Evolutionary conservation across 37 sponge, comb jelly and placozoan genomes (phyloP), one percentile per base, ranked within the genome.

Genomic region (Crambe crambe): DNA sequence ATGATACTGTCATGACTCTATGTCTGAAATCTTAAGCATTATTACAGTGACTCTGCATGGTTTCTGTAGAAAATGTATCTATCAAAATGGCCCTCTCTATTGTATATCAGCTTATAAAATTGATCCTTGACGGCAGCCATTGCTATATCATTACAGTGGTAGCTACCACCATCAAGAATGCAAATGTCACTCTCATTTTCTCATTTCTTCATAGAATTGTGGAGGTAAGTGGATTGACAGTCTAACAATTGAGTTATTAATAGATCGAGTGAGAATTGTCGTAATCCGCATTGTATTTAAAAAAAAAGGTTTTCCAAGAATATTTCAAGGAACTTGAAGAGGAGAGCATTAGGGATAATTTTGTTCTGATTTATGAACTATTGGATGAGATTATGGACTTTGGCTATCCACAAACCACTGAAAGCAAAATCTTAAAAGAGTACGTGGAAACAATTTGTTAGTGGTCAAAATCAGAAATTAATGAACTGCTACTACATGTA

Each of bases 391-490:
- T 97, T 26, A 95, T 97, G 95, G 98, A 97, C 83, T 97, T 95
- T 88, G 98, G 98, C 26, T 97, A 97, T 72, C 98, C 98, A 22
- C 98, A 97, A 69, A 95, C 96, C 25, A 97, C 98, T 31, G 98
- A 97, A 79, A 86, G 89, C 80, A 95, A 95, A 83, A 93, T 97
- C 3, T 80, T 97, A 17, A 89, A 95, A 73, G 96, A 97, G 93
- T 96, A 64, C 73, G 92, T n/a, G n/a, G n/a, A n/a, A n/a, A n/a
- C n/a, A n/a, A n/a, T n/a, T n/a, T n/a, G n/a, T n/a, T n/a, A n/a
- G n/a, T n/a, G n/a, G n/a, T n/a, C n/a, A n/a, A n/a, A n/a, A n/a
- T n/a, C n/a, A n/a, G n/a, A n/a, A n/a, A n/a, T n/a, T n/a, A n/a
- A n/a, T n/a, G n/a, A n/a, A n/a, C n/a, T n/a, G n/a, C n/a, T n/a